Evolutionary conservation across 2,113 vertebrate species (phyloP).

Genomic region (Callipepla squamata): DNA sequence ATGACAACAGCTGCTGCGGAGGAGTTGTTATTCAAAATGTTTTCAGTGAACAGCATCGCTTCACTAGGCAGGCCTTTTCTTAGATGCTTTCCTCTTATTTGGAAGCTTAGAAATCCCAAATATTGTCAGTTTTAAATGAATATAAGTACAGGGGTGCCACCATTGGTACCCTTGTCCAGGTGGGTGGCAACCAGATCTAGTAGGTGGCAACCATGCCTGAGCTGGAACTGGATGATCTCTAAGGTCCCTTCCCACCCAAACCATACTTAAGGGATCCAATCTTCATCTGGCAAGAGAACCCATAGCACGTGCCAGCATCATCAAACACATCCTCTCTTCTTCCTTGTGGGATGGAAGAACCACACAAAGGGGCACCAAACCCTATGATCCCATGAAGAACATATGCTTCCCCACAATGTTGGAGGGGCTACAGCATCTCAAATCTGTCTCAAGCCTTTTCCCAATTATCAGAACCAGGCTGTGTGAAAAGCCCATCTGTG

Average conservation of each 20-base stretch:
- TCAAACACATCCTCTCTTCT: not conserved
- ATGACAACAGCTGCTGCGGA: not conserved
- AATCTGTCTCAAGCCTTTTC: not conserved
- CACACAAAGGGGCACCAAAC: not conserved
- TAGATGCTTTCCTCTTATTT: not conserved
- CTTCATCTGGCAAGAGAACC: not conserved
- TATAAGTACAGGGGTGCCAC: not conserved
- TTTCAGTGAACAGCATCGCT: not conserved
- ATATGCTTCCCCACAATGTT: not conserved
- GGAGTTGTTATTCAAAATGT: not conserved
- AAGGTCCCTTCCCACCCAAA: not conserved
- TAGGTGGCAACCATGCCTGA: not conserved
- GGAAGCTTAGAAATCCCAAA: not conserved
- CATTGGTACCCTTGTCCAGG: not conserved
- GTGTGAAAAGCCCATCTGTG: conserved; percentile 1
- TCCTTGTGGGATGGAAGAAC: not conserved
- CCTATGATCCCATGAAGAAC: not conserved
- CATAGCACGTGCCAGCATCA: not conserved
- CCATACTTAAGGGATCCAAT: not conserved
- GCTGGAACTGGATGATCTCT: not conserved
- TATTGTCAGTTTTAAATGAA: not conserved
- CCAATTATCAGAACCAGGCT: not conserved
- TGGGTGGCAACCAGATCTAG: not conserved
- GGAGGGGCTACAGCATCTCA: not conserved
- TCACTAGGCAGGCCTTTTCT: not conserved